Evolutionary conservation across 2,797 vertebrate species (phyloP), one percentile per base, ranked within the genome.

Genomic region (Heterohyrax brucei): DNA sequence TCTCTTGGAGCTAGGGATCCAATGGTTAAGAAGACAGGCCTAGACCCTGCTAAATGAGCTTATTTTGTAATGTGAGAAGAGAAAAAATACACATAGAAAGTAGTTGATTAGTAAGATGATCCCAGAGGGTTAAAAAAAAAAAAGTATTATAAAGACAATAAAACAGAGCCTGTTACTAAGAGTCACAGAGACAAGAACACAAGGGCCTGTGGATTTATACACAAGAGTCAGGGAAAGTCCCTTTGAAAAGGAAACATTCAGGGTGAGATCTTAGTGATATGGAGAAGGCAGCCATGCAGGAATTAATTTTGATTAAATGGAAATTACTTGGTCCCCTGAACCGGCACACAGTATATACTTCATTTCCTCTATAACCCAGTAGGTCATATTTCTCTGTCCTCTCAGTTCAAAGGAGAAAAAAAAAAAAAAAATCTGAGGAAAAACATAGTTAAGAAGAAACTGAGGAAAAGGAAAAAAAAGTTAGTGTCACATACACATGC

Each of bases 41-140:
- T 5, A 79, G 24, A n/a, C 10, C 10, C 5, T 26, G 2, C 44
- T 48, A 21, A 22, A 59, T 3, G 28, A 86, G 33, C 10, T 46
- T 53, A 87, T 10, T 87, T 90, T 80, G 33, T 66, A 48, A 76
- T 61, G 1, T 76, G 39, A 91, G 73, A 64, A 94, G 86, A 95
- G 26, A 70, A 86, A 87, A 88, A 84, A 53, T 82, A 66, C 85
- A 59, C 33, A 50, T 14, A 46, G 46, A 16, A 75, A 79, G 72
- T 73, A 75, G n/a, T 70, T 61, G 80, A 21, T 50, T 80, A 76
- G 10, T 59, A 89, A 64, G 26, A 59, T 46, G 46, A 53, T 82
- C 68, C 87, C 61, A 66, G 62, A 79, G 28, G 72, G 28, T 93
- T 46, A 68, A 86, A 39, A 39, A 39, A 39, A 39, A 39, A 56